Base-by-base conservation (phyloP, 1,140 invertebrate species). In the Drosophila lacteicornis region DNA sequence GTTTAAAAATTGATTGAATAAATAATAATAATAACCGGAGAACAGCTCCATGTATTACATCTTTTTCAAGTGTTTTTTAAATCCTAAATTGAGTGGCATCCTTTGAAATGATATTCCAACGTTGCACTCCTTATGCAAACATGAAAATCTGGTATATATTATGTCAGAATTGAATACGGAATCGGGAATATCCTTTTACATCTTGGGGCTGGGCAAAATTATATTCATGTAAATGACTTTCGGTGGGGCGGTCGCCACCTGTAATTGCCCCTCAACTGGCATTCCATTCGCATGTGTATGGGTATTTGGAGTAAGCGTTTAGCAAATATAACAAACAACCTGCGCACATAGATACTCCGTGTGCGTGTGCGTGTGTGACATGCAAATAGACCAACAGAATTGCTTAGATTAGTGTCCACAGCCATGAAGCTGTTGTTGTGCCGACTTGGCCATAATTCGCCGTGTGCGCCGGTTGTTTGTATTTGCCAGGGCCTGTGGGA, bases 321-420 rank as follows among this genome's bases (percentile, higher is more conserved):
- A 70, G 76, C 80, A 83, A 87, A 87, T 87, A 87, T 80, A 88
- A 87, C 83, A 88, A 88, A 83, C 80, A 80, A 61, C 59, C 79
- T 12, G n/a, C 22, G 12, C 69, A 47, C 60, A 55, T 59, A 78
- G 57, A 60, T 75, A 75, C 58, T 38, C 11, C 19, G 40, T 55
- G 73, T 36, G 45, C 53, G 46, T 69, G 40, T 45, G 46, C 62
- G 62, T 77, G 45, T 56, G 75, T 63, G 12, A 27, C 50, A 69
- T 78, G 81, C 78, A 78, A 81, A 82, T 82, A 59, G 60, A 50
- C 43, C 58, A 82, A 69, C 46, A 74, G 75, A 86, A 87, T 82
- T 80, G 71, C 83, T 83, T 56, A 77, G 84, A 87, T 86, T 86
- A 83, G 63, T 80, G 53, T 57, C 50, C 57, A 27, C 53, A 76